Evolutionary conservation across 2,888 invertebrate genomes (phyloP), one percentile per base, ranked within the genome.

Genomic region (Azorinus chamasolen): DNA sequence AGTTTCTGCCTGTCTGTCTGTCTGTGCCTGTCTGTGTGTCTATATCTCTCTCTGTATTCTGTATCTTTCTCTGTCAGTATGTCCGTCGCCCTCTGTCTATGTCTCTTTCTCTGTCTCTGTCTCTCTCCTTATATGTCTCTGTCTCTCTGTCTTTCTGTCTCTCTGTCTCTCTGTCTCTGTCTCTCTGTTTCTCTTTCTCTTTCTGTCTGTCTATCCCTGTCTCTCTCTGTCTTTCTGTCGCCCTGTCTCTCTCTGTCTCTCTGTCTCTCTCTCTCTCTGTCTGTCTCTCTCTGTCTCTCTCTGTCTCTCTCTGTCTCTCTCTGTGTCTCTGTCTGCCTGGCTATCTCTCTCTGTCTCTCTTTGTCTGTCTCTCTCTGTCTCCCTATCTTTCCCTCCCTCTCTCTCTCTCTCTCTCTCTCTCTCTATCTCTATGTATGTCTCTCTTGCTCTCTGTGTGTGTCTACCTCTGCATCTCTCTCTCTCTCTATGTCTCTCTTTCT

Each of bases 1-100:
- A n/a, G n/a, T n/a, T n/a, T n/a, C n/a, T 41, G 41, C 14, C 41
- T 41, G 41, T 41, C 41, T 41, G 41, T 41, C 41, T 41, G 41
- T 41, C 41, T 41, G 41, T 41, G n/a, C n/a, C 41, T 41, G 41
- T 41, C 41, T 41, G 41, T 41, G 10, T 41, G 41, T 41, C 41
- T 41, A 16, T 41, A 10, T 41, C 10, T 41, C 41, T 41, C 10
- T 41, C 41, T 41, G 41, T n/a, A n/a, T n/a, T 41, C 41, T 41
- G 41, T 41, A 10, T 41, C 10, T 41, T 16, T 41, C 10, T 41
- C 41, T 41, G 41, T 41, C 41, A 12, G 41, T 41, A 10, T 41
- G 41, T 41, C 41, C 14, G 41, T 41, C 41, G 10, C 10, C 14
- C 41, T 41, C 10, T 41, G 10, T 41, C 10, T 41, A 10, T 41